Evolutionary conservation across 2,113 vertebrate genomes (phyloP).

Genomic region (Arenaria interpres): DNA sequence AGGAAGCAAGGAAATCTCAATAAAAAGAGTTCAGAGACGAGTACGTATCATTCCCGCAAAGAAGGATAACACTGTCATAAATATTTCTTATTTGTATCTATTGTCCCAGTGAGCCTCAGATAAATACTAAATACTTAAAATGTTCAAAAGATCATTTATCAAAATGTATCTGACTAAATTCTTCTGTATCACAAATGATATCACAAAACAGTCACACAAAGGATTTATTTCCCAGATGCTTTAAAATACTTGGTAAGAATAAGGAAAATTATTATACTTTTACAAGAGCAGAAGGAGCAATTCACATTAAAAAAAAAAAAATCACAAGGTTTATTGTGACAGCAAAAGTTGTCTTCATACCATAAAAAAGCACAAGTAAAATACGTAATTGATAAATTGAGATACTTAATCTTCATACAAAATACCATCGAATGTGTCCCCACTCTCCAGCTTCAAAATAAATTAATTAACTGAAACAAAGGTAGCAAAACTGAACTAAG

Average conservation of each 20-base stretch:
- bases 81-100: neutral
- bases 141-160: neutral
- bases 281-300: neutral
- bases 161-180: neutral
- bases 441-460: neutral
- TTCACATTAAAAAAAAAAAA: neutral
- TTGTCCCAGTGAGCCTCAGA: neutral
- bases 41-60: neutral
- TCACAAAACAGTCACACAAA: neutral
- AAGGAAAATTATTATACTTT: neutral
- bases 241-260: neutral
- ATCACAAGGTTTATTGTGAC: neutral
- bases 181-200: neutral
- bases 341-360: neutral
- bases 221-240: neutral
- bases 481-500: neutral
- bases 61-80: neutral
- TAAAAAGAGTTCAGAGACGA: neutral
- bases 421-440: neutral
- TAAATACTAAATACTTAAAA: neutral
- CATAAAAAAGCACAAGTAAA: neutral
- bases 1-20: neutral
- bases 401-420: neutral
- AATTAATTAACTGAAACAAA: neutral
- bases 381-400: too few relatives aligned